Percentiles rank a stretch among this genome's conserved stretches.
phyloP scores from a whole-genome alignment of 2,113 vertebrate species.

The Labrus mixtus region DNA sequence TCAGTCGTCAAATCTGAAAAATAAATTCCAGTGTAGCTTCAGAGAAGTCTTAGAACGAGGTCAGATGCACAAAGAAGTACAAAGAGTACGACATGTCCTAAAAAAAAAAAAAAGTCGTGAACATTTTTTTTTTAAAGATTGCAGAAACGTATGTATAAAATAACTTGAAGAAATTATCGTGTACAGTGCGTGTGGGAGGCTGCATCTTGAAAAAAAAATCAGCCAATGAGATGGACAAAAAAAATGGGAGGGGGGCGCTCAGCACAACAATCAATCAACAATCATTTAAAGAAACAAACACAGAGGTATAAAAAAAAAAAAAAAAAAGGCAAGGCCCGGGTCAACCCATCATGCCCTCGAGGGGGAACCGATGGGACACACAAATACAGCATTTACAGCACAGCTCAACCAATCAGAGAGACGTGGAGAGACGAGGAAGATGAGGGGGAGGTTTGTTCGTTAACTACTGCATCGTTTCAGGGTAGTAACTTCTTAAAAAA shows the following conservation, averaged over 20 bases:
- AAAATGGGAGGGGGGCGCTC: slow-evolving; percentile 26
- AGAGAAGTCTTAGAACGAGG: slow-evolving; percentile 3
- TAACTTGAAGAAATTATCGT: not conserved
- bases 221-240: slow-evolving; percentile 32
- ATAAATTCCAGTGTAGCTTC: not conserved
- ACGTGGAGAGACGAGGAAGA: not conserved
- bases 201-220: slow-evolving; percentile 20
- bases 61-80: not conserved
- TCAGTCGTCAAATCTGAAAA: slow-evolving; percentile 6
- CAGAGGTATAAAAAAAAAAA: slow-evolving; percentile 51
- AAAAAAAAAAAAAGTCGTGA: not conserved
- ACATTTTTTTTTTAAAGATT: not conserved
- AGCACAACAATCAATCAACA: slow-evolving; percentile 63
- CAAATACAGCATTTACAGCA: slow-evolving; percentile 45
- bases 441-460: not conserved
- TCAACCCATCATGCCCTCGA: slow-evolving; percentile 33
- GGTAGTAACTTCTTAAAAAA: not conserved
- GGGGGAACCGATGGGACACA: slow-evolving; percentile 32
- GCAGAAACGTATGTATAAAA: too few relatives aligned
- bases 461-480: not conserved
- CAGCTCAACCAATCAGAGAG: slow-evolving; percentile 22
- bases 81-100: not conserved
- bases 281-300: slow-evolving; percentile 55
- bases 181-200: slow-evolving; percentile 3
- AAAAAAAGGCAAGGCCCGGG: slow-evolving; percentile 24